Evolutionary conservation across 1,140 invertebrate genomes (phyloP), one percentile per base, ranked within the genome.

Genomic region (Pinna nobilis): DNA sequence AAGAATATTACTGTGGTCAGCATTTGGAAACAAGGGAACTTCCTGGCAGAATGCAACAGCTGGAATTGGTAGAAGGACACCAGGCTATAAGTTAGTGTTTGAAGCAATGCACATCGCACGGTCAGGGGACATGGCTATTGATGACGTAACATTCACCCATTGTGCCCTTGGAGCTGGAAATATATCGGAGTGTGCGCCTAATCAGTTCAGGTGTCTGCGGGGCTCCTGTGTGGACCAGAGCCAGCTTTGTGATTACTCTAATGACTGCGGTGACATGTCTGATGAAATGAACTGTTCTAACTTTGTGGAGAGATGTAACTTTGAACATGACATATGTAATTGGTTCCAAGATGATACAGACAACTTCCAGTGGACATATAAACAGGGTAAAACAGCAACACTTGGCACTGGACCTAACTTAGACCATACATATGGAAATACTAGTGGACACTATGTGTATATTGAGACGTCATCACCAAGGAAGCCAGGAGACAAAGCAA

Each of bases 361-460:
- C 76, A 53, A 80, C 64, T 86, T 88, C 71, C 74, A 87, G 44
- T 88, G 87, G 87, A 76, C 73, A 3, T 65, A 70, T 28, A 60
- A 68, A 23, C 66, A 69, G 33, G 83, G 85, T 9, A 51, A 44
- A 32, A 87, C 86, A 15, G 49, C 76, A 37, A 79, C 83, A 15
- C 13, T 51, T 1, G 76, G 73, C 39, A 86, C 85, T 32, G 87
- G 84, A 23, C 85, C 85, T 41, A 72, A 64, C 44, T 55, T 57
- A 47, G 87, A 88, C 65, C 87, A 88, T 66, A 84, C 86, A 1
- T 80, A 80, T 57, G 80, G 82, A 44, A 83, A 78, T 53, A 37
- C 50, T 32, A 71, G 70, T 47, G 94, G 94, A 30, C 91, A 94
- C 84, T 95, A 94, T 84, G 91, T 95, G 87, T 95, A 94, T 81